Conservation (phyloP, 2,888 invertebrate species). For the Deroplatys truncata region DNA sequence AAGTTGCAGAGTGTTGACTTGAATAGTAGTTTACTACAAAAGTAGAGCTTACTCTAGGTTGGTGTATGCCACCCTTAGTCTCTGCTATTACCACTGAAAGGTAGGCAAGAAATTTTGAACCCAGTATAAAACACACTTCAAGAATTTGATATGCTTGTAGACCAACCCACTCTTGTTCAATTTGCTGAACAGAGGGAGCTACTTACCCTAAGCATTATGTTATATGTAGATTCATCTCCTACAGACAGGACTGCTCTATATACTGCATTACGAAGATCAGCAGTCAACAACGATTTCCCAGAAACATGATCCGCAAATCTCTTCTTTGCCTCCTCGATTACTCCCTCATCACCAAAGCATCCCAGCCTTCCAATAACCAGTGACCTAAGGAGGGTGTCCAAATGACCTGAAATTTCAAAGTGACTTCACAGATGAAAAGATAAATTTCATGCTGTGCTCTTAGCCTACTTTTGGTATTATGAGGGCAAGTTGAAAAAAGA, state of each 20-base stretch:
- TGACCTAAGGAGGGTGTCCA: slow-evolving; percentile 80
- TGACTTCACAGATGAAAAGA: not conserved
- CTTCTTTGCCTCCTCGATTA: slow-evolving; percentile 70
- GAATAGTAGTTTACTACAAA: too few species aligned
- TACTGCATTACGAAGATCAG: slow-evolving; percentile 83
- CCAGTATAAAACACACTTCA: too few species aligned
- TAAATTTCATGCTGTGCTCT: too few species aligned
- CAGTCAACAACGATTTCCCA: slow-evolving; percentile 60
- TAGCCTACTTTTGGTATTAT: too few species aligned
- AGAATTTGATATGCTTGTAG: too few species aligned
- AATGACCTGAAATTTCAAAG: slow-evolving; percentile 51
- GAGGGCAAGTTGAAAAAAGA: too few species aligned
- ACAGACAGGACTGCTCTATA: slow-evolving; percentile 79
- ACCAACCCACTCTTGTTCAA: not conserved
- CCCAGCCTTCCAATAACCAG: slow-evolving; percentile 80
- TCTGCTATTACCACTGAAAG: too few species aligned
- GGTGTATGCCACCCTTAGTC: too few species aligned
- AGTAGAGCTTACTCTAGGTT: too few species aligned
- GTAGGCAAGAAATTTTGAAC: too few species aligned
- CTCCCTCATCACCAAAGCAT: slow-evolving; percentile 71
- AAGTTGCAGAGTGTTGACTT: too few species aligned
- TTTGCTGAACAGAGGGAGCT: not conserved
- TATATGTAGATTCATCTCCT: slow-evolving; percentile 65
- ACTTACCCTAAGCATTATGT: slow-evolving; percentile 65
- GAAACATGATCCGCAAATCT: slow-evolving; percentile 61